A percentile compares a stretch with the other conserved stretches of the same genome.
Evolutionary conservation across 2,113 vertebrate species (phyloP).

Genomic region (Chamaetylas fuelleborni): DNA sequence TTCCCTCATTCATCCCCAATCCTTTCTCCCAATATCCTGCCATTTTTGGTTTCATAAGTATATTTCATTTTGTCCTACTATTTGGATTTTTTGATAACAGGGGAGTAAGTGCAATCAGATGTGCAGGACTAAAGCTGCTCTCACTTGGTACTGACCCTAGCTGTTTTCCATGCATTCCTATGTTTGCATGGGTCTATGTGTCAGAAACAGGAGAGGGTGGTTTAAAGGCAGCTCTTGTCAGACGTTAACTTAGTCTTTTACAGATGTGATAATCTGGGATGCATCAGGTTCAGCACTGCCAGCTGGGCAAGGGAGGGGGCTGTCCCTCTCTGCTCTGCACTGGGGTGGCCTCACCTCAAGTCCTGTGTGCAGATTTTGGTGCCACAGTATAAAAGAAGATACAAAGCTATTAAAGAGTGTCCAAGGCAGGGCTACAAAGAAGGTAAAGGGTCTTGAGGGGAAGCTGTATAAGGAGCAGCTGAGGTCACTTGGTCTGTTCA

Average conservation of each 20-base stretch:
- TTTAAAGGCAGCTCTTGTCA: neutral
- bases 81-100: neutral
- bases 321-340: neutral
- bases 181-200: neutral
- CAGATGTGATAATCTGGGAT: neutral
- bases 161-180: neutral
- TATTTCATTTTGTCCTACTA: neutral
- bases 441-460: neutral
- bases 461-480: accelerated
- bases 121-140: neutral
- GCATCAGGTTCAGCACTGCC: accelerated
- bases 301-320: accelerated
- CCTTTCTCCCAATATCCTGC: neutral
- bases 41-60: neutral
- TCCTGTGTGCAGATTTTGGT: neutral
- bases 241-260: neutral
- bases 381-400: neutral
- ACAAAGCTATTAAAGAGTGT: neutral
- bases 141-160: neutral
- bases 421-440: neutral
- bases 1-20: neutral
- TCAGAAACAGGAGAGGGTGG: neutral
- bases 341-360: accelerated
- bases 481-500: neutral
- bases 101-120: neutral